Evolutionary conservation across 2,888 invertebrate genomes (phyloP), one percentile per base, ranked within the genome.

Genomic region (Pollenia labialis): DNA sequence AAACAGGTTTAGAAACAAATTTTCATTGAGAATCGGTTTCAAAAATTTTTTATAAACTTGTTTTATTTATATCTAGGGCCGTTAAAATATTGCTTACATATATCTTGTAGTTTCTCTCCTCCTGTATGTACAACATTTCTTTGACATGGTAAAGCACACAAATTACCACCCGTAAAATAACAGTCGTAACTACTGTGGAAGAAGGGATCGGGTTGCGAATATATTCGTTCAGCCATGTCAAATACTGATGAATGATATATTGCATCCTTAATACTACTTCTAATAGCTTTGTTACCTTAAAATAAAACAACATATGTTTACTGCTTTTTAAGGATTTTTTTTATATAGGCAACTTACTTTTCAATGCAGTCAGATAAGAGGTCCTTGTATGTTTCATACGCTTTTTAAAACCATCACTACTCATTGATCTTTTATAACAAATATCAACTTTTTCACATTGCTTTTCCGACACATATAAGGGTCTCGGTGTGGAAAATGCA

Each of bases 111-210:
- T 7, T 88, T 81, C 2, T 85, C 72, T 0, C 92, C 92, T 46
- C 83, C 88, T 0, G 89, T 89, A 85, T 93, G 93, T 66, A 91
- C 42, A 0, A 91, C 62, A n/a, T 85, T 71, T 6, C 71, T 62
- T 2, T 44, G 71, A 4, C 89, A 79, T 4, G 85, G 75, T 64
- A 90, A 50, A 1, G 88, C 58, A 76, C 88, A 88, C 1, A 93
- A 85, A 89, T 92, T 93, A 10, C 93, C 93, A 2, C 92, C 92
- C 0, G 92, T 92, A 79, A 91, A 93, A 60, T 92, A 93, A 84
- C 91, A 93, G 81, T 93, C 93, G 62, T 92, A 93, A 60, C 90
- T 90, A 6, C 90, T 90, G 12, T 89, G 87, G 69, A 93, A 93
- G 62, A 88, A 92, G 0, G 90, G 75, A 87, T 92, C 91, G 0